phyloP scores from a whole-genome alignment of 1,140 invertebrate species.

The Drosophila lacteicornis region DNA sequence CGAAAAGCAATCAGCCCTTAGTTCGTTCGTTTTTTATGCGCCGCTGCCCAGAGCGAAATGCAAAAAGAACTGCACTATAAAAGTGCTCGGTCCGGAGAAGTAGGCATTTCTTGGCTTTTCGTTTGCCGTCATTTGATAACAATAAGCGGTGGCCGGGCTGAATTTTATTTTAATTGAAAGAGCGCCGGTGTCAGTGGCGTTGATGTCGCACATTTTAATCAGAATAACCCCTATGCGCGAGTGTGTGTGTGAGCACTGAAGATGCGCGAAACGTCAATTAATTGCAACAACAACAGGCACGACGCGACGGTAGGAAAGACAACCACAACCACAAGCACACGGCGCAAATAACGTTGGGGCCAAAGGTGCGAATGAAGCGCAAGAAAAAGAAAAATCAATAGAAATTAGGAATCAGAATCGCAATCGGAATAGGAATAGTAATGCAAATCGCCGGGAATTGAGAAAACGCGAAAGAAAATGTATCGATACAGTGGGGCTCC shows the following conservation, averaged over 20 bases:
- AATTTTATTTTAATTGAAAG: slow-evolving; percentile 31
- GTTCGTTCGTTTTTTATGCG: background rate
- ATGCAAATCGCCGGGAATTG: slow-evolving; percentile 37
- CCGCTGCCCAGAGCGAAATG: slow-evolving; percentile 4
- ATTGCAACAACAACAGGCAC: slow-evolving; percentile 48
- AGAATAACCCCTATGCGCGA: slow-evolving; percentile 28
- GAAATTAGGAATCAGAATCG: slow-evolving; percentile 9
- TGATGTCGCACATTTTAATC: slow-evolving; percentile 19
- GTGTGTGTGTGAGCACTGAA: slow-evolving; percentile 40
- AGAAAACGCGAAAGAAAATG: slow-evolving; percentile 47
- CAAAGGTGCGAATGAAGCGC: slow-evolving; percentile 77
- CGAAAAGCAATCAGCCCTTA: background rate
- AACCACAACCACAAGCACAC: slow-evolving; percentile 37
- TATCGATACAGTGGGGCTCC: slow-evolving; percentile 57
- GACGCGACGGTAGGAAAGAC: slow-evolving; percentile 11
- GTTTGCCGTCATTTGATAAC: slow-evolving; percentile 71
- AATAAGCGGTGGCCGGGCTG: slow-evolving; percentile 45
- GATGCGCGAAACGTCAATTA: slow-evolving; percentile 77
- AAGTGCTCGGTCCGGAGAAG: slow-evolving; percentile 37
- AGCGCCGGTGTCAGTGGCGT: slow-evolving; percentile 16
- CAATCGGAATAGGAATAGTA: slow-evolving; percentile 48
- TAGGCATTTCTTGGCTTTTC: slow-evolving; percentile 27
- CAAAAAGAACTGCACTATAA: slow-evolving; percentile 43
- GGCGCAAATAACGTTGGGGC: slow-evolving; percentile 58
- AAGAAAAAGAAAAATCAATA: slow-evolving; percentile 83